phyloP scores from a whole-genome alignment of 2,888 invertebrate genomes.

The Dichetophora obliterata region DNA sequence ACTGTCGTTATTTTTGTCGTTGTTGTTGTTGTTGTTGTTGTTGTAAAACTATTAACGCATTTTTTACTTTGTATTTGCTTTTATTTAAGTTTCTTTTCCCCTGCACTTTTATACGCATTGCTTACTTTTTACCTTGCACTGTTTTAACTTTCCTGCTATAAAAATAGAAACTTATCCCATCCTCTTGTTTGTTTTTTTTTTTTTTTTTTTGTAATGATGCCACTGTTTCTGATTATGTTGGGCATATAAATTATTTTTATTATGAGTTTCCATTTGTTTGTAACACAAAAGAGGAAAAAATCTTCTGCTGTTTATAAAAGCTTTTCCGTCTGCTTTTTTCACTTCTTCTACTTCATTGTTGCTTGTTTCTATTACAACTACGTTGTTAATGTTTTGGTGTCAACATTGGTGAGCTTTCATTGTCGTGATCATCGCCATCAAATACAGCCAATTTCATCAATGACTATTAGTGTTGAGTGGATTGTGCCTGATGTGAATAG shows the following conservation, averaged over 20 bases:
- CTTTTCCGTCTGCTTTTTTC: not conserved
- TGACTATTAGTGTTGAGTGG: not conserved
- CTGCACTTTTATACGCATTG: not conserved
- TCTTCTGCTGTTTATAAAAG: not conserved
- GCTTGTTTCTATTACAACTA: not conserved
- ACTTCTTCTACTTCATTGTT: not conserved
- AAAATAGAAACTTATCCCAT: not conserved
- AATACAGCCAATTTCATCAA: not conserved
- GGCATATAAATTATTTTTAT: slow-evolving; percentile 16
- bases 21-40: slow-evolving; percentile 40
- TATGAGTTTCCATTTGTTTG: slow-evolving; percentile 12
- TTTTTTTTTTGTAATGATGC: slow-evolving; percentile 9
- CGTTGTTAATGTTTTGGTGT: slow-evolving; percentile 14
- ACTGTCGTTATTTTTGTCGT: no score
- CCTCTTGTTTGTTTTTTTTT: no score
- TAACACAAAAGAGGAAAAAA: not conserved
- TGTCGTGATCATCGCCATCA: slow-evolving; percentile 8
- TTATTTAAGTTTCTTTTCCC: not conserved
- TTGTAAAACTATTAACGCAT: slow-evolving; percentile 50
- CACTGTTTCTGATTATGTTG: slow-evolving; percentile 2
- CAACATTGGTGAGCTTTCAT: slow-evolving; percentile 19
- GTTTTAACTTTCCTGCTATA: slow-evolving; percentile 5
- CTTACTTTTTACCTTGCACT: not conserved
- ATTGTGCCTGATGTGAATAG: slow-evolving; percentile 26
- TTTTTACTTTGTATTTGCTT: slow-evolving; percentile 43